Evolutionary conservation across 2,797 vertebrate genomes (phyloP).

Genomic region (Scleropages formosus): DNA sequence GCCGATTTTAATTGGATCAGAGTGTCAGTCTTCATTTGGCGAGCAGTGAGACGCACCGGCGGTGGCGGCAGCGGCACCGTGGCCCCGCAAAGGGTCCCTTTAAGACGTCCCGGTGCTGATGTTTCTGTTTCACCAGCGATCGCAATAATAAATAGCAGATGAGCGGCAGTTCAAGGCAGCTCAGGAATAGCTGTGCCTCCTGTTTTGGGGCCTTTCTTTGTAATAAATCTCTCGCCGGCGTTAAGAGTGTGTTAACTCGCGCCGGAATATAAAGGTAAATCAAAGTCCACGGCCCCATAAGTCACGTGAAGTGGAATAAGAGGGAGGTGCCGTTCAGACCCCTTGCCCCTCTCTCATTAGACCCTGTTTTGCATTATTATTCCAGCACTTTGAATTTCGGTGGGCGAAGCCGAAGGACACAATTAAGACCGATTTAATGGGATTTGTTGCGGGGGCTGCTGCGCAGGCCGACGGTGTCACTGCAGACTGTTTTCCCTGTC

Average conservation of each 20-base stretch:
- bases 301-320: conserved; percentile 17
- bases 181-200: conserved; percentile 46
- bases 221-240: conserved; percentile 51
- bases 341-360: conserved; percentile 46
- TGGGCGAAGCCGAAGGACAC: conserved; percentile 49
- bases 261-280: conserved; percentile 37
- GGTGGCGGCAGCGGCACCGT: conserved; percentile 38
- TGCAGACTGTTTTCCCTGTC: conserved; percentile 49
- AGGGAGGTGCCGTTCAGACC: neutral
- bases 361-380: conserved; percentile 47
- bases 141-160: conserved; percentile 63
- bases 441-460: conserved; percentile 53
- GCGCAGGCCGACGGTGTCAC: conserved; percentile 43
- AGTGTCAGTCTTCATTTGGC: conserved; percentile 48
- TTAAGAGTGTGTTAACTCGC: conserved; percentile 43
- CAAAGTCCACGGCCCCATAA: conserved; percentile 29
- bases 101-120: conserved; percentile 55
- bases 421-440: conserved; percentile 64
- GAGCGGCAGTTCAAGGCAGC: conserved; percentile 62
- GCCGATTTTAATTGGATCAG: conserved; percentile 61
- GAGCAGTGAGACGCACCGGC: conserved; percentile 35
- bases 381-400: conserved; percentile 56
- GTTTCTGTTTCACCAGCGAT: conserved; percentile 58
- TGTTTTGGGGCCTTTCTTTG: conserved; percentile 48
- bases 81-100: conserved; percentile 54